Conservation (phyloP, 2,113 vertebrate genomes). For the Pomatorhinus ruficollis region DNA sequence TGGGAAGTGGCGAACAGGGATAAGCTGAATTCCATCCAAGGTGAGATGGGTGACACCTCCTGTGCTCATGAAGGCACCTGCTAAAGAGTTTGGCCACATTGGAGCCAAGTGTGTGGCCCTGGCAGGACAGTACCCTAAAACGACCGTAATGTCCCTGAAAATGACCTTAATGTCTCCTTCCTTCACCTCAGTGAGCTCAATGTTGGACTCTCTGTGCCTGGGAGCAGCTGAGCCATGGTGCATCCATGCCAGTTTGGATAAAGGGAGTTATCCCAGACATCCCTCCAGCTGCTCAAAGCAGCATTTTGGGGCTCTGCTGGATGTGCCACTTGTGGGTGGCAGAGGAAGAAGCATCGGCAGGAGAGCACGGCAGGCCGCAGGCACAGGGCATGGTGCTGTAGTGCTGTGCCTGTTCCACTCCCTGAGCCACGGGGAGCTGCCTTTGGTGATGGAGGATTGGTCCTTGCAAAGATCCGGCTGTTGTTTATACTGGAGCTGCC, state of each 20-base stretch:
- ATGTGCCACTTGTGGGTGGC: background rate
- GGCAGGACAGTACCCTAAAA: background rate
- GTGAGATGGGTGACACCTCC: background rate
- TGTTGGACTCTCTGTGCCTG: background rate
- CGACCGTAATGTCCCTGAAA: background rate
- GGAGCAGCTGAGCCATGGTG: background rate
- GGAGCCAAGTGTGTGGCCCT: background rate
- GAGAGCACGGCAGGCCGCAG: background rate
- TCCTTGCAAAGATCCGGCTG: background rate
- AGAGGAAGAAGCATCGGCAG: background rate
- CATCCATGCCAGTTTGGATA: rapidly evolving
- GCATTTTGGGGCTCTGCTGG: background rate
- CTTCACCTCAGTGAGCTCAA: background rate
- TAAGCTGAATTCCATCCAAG: background rate
- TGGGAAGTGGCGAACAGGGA: background rate
- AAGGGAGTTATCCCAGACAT: background rate
- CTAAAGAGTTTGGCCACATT: rapidly evolving
- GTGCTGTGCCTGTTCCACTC: rapidly evolving
- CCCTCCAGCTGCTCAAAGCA: background rate
- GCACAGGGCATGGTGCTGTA: too few species aligned
- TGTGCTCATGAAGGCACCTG: rapidly evolving
- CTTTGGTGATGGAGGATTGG: background rate
- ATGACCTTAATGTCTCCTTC: rapidly evolving
- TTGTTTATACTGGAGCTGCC: background rate
- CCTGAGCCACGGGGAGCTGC: background rate